phyloP scores from a whole-genome alignment of 2,888 invertebrate species.

The Cataglyphis rosenhaueri region DNA sequence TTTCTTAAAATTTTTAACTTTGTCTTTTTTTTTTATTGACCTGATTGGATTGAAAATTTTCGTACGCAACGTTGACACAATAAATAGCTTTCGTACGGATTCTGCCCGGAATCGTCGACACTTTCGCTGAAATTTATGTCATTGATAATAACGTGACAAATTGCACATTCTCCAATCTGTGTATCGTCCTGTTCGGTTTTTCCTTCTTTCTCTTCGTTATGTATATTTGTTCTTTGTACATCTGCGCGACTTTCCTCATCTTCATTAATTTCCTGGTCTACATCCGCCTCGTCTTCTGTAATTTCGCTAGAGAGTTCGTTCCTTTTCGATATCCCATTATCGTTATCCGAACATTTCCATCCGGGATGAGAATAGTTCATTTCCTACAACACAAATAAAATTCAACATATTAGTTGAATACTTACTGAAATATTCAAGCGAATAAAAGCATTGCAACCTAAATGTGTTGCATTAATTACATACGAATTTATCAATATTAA shows the following conservation, averaged over 20 bases:
- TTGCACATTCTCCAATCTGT: constrained; percentile 69
- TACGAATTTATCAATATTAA: constrained; percentile 20
- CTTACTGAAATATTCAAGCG: neutral
- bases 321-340: constrained; percentile 43
- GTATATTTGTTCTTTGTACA: neutral
- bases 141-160: constrained; percentile 76
- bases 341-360: constrained; percentile 33
- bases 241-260: constrained; percentile 37
- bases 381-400: constrained; percentile 45
- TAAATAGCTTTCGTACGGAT: constrained; percentile 75
- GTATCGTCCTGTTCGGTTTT: constrained; percentile 32
- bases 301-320: constrained; percentile 36
- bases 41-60: constrained; percentile 76
- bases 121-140: constrained; percentile 60
- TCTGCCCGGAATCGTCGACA: constrained; percentile 66
- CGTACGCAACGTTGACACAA: constrained; percentile 80
- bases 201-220: constrained; percentile 62
- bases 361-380: constrained; percentile 43
- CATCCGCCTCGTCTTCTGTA: constrained; percentile 5
- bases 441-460: neutral
- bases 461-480: neutral
- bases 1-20: neutral
- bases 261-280: constrained; percentile 20
- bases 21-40: constrained; percentile 64
- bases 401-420: neutral